phyloP scores from a whole-genome alignment of 1,140 invertebrate species.

The Euborellia annulipes region DNA sequence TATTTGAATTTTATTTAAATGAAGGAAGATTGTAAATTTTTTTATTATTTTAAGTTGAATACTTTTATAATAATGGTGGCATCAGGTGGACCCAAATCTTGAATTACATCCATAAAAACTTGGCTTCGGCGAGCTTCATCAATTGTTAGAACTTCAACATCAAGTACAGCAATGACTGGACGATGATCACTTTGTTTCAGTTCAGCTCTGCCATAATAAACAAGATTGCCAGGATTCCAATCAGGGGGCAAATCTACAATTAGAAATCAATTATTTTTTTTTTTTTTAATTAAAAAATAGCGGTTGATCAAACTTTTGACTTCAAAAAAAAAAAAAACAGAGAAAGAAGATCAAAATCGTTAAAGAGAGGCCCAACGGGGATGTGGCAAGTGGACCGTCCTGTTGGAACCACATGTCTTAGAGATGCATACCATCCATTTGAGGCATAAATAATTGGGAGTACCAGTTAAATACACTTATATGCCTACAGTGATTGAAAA shows the following conservation, averaged over 20 bases:
- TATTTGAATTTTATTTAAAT: neutral
- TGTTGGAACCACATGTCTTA: too few species aligned
- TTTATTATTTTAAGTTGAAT: neutral
- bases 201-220: constrained; percentile 84
- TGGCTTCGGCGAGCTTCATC: constrained; percentile 51
- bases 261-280: too few species aligned
- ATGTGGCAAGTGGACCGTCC: too few species aligned
- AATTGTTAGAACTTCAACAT: constrained; percentile 70
- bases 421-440: too few species aligned
- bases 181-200: constrained; percentile 96
- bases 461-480: too few species aligned
- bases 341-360: too few species aligned
- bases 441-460: too few species aligned
- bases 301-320: too few species aligned
- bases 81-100: constrained; percentile 83
- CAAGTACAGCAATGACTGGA: constrained; percentile 79
- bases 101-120: constrained; percentile 72
- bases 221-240: constrained; percentile 59
- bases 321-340: constrained; percentile 1
- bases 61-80: constrained; percentile 76
- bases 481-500: too few species aligned
- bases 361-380: too few species aligned
- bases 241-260: constrained; percentile 33
- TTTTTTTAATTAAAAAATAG: too few species aligned
- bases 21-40: neutral